Conservation (phyloP, 2,888 invertebrate genomes). For the Elmis aenea region DNA sequence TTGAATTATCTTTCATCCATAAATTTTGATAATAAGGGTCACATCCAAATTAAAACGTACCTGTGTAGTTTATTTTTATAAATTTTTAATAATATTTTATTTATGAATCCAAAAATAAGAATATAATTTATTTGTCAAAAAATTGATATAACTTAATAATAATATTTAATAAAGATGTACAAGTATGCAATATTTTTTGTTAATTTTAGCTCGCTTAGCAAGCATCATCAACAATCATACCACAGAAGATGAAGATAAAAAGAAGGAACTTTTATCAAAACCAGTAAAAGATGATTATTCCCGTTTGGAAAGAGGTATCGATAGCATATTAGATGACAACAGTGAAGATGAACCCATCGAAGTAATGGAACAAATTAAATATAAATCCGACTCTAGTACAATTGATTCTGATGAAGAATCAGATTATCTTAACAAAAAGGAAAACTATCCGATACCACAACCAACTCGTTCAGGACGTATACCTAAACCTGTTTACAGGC, state of each 20-base stretch:
- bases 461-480: slow-evolving; percentile 47
- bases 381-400: slow-evolving; percentile 18
- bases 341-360: slow-evolving; percentile 8
- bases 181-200: no score
- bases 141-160: no score
- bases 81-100: no score
- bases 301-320: slow-evolving; percentile 17
- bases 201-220: no score
- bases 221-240: no score
- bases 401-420: slow-evolving; percentile 14
- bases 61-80: no score
- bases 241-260: not conserved
- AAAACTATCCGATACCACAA: slow-evolving; percentile 37
- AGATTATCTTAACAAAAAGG: slow-evolving; percentile 31
- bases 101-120: no score
- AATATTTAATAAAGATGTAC: no score
- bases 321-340: slow-evolving; percentile 18
- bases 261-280: not conserved
- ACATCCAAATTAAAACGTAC: no score
- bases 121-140: no score
- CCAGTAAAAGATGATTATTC: slow-evolving; percentile 6
- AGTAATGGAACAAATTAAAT: not conserved
- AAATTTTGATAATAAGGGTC: no score
- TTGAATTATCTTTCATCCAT: no score
- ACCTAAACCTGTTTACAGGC: slow-evolving; percentile 43